phyloP scores from a whole-genome alignment of 2,888 invertebrate genomes.

The Andrena marginata region DNA sequence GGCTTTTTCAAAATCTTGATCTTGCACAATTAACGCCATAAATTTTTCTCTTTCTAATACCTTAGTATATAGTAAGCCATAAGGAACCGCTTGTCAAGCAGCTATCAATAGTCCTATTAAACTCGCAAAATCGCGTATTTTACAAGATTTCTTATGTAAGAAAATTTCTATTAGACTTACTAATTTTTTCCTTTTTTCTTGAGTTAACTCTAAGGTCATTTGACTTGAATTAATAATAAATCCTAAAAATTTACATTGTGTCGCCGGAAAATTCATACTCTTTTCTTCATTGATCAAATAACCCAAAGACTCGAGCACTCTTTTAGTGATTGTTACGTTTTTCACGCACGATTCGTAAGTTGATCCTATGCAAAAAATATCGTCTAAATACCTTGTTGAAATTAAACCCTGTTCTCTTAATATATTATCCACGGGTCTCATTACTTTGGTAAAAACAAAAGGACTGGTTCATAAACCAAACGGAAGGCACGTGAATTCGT shows the following conservation, averaged over 20 bases:
- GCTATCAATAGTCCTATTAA: not conserved
- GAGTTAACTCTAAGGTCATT: not conserved
- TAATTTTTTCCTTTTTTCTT: not conserved
- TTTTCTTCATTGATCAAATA: not conserved
- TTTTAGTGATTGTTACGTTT: not conserved
- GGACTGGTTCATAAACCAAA: not conserved
- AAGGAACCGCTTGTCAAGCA: not conserved
- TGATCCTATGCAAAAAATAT: too few species aligned
- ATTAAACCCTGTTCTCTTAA: not conserved
- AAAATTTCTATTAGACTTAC: not conserved
- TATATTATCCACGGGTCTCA: not conserved
- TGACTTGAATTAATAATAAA: too few species aligned
- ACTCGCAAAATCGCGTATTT: not conserved
- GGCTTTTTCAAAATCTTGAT: not conserved
- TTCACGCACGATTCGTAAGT: not conserved
- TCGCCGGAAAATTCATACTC: not conserved
- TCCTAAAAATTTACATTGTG: too few species aligned
- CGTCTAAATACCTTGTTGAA: not conserved
- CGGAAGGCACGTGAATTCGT: not conserved
- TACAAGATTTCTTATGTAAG: not conserved
- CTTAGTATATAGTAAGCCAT: not conserved
- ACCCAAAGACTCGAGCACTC: not conserved
- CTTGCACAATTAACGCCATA: not conserved
- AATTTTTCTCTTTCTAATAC: not conserved
- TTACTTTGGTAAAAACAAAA: not conserved